Evolutionary conservation across 2,797 vertebrate species (phyloP), one percentile per base, ranked within the genome.

Genomic region (Trachops cirrhosus): DNA sequence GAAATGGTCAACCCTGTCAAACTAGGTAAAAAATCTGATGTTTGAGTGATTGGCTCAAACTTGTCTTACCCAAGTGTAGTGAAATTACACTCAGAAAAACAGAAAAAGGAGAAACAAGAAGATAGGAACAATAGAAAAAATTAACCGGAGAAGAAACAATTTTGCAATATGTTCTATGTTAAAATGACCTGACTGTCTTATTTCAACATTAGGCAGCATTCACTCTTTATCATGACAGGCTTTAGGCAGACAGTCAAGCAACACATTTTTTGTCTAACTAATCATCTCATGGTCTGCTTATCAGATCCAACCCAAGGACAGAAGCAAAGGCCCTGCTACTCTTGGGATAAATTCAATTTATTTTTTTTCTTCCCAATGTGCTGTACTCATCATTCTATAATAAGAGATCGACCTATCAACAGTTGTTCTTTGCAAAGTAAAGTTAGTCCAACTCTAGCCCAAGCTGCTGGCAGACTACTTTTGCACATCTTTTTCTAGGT

Each of bases 251-350:
- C 15, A 64, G 44, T 82, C 74, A 91, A 85, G 37, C 24, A 90
- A 83, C 8, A 37, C 16, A 91, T 90, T 85, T 90, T 78, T 87
- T 82, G 64, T 90, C 79, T 79, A 89, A 57, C 62, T 87, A 84
- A 90, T 93, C 57, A 86, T 93, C 84, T 93, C 75, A 92, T 79
- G 54, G 57, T 91, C 67, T 54, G 39, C 89, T 91, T 86, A 95
- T 52, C 50, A 46, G n/a, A 73, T 64, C 83, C 57, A 93, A 16
- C 46, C 74, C 91, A 87, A 93, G 57, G 86, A 86, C 26, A 94
- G 39, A 89, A 67, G 64, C 67, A 90, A 94, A 96, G 92, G 24
- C 22, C 1, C 34, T 79, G 68, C n/a, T 75, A 73, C 12, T 50
- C 34, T 74, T 26, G 8, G 32, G 44, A 88, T 67, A 94, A 79